These are phyloP conservation scores for Danio aesculapii DNA, from an alignment of 2,797 vertebrate genomes.

Conservation along the genomic window DNA sequence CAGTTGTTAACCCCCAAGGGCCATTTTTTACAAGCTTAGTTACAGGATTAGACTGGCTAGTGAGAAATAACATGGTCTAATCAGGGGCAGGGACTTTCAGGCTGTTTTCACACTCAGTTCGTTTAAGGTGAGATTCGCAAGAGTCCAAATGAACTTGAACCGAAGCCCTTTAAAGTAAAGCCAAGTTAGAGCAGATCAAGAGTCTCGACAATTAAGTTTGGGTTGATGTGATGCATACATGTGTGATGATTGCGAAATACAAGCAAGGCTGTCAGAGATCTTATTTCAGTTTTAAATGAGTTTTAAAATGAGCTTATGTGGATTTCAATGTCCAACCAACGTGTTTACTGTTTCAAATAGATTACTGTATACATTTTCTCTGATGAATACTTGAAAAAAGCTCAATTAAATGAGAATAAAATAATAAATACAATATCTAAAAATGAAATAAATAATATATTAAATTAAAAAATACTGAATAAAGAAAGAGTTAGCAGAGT, in stretches of 20 bases:
- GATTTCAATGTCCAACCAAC: not conserved
- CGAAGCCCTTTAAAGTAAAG: constrained; percentile 19
- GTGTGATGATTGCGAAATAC: too few species aligned
- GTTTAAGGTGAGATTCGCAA: constrained; percentile 21
- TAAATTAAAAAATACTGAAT: too few species aligned
- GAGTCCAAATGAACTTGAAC: not conserved
- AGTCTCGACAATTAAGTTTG: not conserved
- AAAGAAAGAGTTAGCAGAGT: too few species aligned
- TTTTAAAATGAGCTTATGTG: not conserved
- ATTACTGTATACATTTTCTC: not conserved
- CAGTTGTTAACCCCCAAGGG: constrained; percentile 60
- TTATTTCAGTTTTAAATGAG: not conserved
- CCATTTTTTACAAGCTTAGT: constrained; percentile 68
- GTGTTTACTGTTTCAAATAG: not conserved
- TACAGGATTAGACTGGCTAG: constrained; percentile 72
- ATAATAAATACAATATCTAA: not conserved
- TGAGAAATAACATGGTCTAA: constrained; percentile 71
- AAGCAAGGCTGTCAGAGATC: not conserved
- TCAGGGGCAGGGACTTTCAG: constrained; percentile 65
- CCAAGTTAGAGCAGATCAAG: not conserved
- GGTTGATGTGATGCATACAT: too few species aligned
- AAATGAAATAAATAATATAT: not conserved
- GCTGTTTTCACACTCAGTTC: constrained; percentile 32
- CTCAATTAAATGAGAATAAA: not conserved
- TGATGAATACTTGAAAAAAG: not conserved